These are phyloP conservation scores for Drosophila gaucha DNA, from an alignment of 2,888 invertebrate species.

Conservation along the genomic window DNA sequence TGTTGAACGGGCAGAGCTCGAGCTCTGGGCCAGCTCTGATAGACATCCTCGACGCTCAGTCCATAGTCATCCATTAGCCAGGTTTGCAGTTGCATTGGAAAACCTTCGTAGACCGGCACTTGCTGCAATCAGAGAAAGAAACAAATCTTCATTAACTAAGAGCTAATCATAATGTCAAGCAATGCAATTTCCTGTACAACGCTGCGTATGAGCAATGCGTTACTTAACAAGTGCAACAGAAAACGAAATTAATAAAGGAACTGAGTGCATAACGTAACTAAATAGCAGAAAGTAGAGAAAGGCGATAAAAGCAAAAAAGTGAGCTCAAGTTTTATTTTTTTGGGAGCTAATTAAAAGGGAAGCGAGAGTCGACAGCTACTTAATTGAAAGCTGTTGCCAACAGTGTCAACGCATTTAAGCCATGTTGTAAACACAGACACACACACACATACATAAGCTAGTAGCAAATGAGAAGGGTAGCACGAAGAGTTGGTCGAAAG, in stretches of 20 bases:
- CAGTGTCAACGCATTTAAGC: conserved; percentile 65
- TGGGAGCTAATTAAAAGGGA: conserved; percentile 63
- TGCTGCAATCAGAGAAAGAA: conserved; percentile 48
- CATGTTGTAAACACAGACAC: conserved; percentile 32
- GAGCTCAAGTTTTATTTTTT: conserved; percentile 37
- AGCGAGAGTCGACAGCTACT: conserved; percentile 48
- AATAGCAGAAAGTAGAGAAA: conserved; percentile 35
- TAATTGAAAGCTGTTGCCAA: conserved; percentile 73
- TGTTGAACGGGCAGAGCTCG: conserved; percentile 11
- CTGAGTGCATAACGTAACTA: conserved; percentile 7
- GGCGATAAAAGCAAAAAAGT: conserved; percentile 10
- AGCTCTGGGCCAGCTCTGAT: conserved; percentile 39
- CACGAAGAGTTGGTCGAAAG: background rate
- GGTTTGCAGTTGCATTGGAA: conserved; percentile 59
- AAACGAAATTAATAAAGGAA: conserved; percentile 62
- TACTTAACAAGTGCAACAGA: conserved; percentile 50
- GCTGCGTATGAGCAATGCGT: conserved; percentile 62
- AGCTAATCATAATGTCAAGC: conserved; percentile 7
- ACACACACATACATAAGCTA: background rate
- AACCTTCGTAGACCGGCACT: conserved; percentile 61
- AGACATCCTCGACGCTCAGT: conserved; percentile 53
- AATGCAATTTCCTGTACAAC: conserved; percentile 64
- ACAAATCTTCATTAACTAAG: background rate
- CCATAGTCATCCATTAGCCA: conserved; percentile 69
- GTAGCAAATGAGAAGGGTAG: background rate